These are phyloP conservation scores for Harpegnathos saltator DNA, from an alignment of 1,140 invertebrate species.

Conservation along the genomic window DNA sequence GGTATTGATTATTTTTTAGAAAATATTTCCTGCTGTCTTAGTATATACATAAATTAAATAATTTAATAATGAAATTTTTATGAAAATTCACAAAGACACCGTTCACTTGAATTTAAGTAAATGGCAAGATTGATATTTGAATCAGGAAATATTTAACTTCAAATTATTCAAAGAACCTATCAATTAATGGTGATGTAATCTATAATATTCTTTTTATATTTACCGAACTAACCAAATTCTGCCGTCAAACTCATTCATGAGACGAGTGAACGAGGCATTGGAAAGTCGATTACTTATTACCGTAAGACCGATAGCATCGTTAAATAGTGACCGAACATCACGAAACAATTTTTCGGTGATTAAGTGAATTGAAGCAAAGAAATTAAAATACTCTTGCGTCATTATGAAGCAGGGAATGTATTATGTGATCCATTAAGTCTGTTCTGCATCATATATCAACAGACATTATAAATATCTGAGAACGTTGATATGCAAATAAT, in stretches of 20 bases:
- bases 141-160: neutral
- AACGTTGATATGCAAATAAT: too few species aligned
- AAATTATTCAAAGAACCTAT: conserved; percentile 3
- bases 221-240: neutral
- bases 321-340: too few species aligned
- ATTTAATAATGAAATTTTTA: neutral
- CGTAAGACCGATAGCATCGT: neutral
- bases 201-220: neutral
- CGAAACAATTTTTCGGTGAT: too few species aligned
- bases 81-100: neutral
- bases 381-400: too few species aligned
- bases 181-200: neutral
- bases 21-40: neutral
- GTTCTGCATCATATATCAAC: too few species aligned
- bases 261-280: too few species aligned
- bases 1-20: neutral
- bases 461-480: too few species aligned
- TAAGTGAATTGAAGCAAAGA: too few species aligned
- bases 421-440: too few species aligned
- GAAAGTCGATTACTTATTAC: neutral
- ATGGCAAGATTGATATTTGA: neutral
- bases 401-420: too few species aligned
- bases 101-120: neutral
- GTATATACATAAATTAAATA: neutral
- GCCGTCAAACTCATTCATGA: too few species aligned